These are phyloP conservation scores for Egretta garzetta DNA, from an alignment of 2,113 vertebrate genomes.

Conservation along the genomic window DNA sequence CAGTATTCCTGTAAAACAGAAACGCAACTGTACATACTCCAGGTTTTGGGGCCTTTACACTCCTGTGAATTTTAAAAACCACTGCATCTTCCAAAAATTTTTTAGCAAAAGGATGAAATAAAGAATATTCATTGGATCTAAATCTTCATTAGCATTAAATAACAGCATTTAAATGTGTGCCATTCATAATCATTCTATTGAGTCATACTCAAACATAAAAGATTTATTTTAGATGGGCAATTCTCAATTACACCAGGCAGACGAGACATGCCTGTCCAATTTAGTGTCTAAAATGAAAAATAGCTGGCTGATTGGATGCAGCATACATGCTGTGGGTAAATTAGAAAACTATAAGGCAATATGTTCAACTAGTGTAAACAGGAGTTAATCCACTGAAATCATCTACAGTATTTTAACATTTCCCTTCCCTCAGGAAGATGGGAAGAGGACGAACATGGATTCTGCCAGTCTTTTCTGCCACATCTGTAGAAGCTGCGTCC, in stretches of 20 bases:
- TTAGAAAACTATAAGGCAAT: not conserved
- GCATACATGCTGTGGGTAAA: not conserved
- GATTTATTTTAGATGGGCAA: not conserved
- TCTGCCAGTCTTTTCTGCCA: not conserved
- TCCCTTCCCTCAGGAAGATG: not conserved
- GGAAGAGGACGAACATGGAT: not conserved
- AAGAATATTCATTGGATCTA: not conserved
- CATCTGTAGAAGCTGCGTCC: not conserved
- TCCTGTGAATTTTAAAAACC: not conserved
- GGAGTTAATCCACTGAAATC: not conserved
- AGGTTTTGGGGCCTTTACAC: not conserved
- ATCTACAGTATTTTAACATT: not conserved
- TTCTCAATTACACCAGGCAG: not conserved
- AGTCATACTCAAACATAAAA: not conserved
- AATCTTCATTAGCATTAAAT: conserved; percentile 7
- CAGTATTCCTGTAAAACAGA: not conserved
- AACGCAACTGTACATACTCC: not conserved
- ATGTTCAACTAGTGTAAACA: not conserved
- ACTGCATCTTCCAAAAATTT: not conserved
- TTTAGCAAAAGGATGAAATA: not conserved
- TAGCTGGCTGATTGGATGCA: not conserved
- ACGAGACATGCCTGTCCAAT: not conserved
- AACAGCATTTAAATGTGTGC: not conserved
- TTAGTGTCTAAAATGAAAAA: not conserved
- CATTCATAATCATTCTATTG: not conserved